Evolutionary conservation across 1,140 invertebrate species (phyloP), one percentile per base, ranked within the genome.

Genomic region (Megathymus violae): DNA sequence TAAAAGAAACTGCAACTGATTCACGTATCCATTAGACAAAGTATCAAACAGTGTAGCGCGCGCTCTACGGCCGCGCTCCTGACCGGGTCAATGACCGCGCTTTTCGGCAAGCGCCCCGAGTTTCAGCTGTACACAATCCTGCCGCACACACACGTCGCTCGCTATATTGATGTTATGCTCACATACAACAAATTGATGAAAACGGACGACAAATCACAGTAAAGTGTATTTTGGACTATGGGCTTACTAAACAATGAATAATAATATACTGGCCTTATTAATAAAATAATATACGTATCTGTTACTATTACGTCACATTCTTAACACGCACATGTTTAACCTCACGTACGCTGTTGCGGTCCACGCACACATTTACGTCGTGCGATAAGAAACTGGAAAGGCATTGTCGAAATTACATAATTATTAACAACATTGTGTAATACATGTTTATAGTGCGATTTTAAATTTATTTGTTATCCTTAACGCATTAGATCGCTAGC

Each of bases 101-200:
- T 90, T 90, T 90, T 90, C 88, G 88, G 88, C 87, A 85, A 80
- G 84, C 83, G 84, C 79, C 76, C 83, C 73, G 79, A 78, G 85
- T 89, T 89, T 90, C 85, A 90, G 88, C 85, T 88, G 87, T 88
- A 88, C 70, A 80, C 74, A 85, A 88, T 88, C 88, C 84, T 86
- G 79, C 72, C 75, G 63, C 84, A 85, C 82, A 82, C 81, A 66
- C 17, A 10, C 66, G 44, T n/a, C n/a, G n/a, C n/a, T n/a, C 67
- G 19, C 5, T 2, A 2, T 31, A 31, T 4, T 7, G 27, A 31
- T 36, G 22, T n/a, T 51, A 34, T 64, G 22, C 52, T 15, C 64
- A 51, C 52, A 44, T 62, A 56, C 61, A 61, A 31, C 9, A 31
- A 31, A 31, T 31, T 9, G 27, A 7, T 31, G 9, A 31, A 31